Evolutionary conservation across 1,140 invertebrate genomes (phyloP), one percentile per base, ranked within the genome.

Genomic region (Aradophagus sp.): DNA sequence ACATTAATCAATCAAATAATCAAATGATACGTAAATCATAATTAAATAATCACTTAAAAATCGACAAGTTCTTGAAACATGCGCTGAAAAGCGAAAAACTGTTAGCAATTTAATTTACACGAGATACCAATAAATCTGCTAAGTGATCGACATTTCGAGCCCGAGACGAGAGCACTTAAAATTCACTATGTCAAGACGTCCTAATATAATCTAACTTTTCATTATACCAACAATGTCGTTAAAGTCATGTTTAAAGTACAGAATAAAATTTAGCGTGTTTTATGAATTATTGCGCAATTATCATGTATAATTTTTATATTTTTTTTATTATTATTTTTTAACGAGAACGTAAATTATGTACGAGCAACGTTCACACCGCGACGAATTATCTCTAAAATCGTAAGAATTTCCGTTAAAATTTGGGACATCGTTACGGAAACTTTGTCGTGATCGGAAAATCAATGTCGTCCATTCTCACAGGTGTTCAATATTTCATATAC

Each of bases 171-270:
- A 27, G 39, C 61, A 17, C 32, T 53, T 65, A 55, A 55, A 65
- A 65, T 65, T 65, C 61, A 65, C 29, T 65, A 55, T 42, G 61
- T 48, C 50, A 35, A 55, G 61, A 55, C 13, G 35, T 65, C 42
- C 61, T 41, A 55, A 65, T 55, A 41, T 65, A 65, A 65, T 34
- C 50, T 20, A 48, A 48, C 31, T 53, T 45, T 47, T 53, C 48
- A 48, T 65, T 52, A 39, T 55, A n/a, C 39, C 32, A 26, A 29
- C 38, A 29, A 39, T 10, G 35, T 52, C 47, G 42, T 53, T 55
- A 63, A 63, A 23, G 32, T 63, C 48, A 27, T 16, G 14, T 38
- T 39, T 32, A 15, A 17, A 39, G 11, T 23, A 27, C 10, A 10
- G 2, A 53, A 53, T 26, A 11, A 63, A 55, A 45, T 45, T 44